A percentile compares a stretch with the other conserved stretches of the same genome.
Conservation (phyloP, 2,113 vertebrate genomes). For the Syrrhaptes paradoxus region DNA sequence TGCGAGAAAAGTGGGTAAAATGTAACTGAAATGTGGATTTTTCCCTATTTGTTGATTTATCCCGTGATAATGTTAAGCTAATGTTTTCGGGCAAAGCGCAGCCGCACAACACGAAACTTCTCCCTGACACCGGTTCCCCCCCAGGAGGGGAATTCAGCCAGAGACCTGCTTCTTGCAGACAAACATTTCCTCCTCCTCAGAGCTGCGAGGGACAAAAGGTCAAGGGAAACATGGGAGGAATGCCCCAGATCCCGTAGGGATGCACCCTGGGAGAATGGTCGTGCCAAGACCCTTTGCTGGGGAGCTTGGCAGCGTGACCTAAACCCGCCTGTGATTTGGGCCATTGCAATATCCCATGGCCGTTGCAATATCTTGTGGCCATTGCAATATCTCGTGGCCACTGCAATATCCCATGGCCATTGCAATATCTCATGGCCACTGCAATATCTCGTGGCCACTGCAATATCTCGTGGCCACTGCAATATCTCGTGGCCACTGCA, state of each 20-base stretch:
- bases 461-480: too few relatives aligned
- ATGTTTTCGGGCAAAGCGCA: conserved; percentile 4
- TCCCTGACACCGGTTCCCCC: neutral
- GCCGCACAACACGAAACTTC: neutral
- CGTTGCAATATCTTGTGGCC: neutral
- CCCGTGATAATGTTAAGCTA: neutral
- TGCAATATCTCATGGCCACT: too few relatives aligned
- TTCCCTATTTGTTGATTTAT: neutral
- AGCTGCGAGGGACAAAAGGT: neutral
- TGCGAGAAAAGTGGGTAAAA: neutral
- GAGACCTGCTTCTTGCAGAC: neutral
- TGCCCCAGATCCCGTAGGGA: rapidly evolving
- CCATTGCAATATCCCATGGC: too few relatives aligned
- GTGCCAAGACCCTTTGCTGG: neutral
- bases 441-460: too few relatives aligned
- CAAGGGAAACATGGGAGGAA: rapidly evolving
- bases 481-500: too few relatives aligned
- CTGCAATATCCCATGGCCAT: neutral
- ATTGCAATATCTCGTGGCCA: too few relatives aligned
- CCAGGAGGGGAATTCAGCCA: neutral
- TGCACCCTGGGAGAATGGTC: neutral
- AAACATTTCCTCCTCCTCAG: neutral
- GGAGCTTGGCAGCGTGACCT: neutral
- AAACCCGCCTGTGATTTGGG: neutral
- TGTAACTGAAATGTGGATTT: neutral